Evolutionary conservation across 2,888 invertebrate species (phyloP).

Genomic region (Yponomeuta plumbellus): DNA sequence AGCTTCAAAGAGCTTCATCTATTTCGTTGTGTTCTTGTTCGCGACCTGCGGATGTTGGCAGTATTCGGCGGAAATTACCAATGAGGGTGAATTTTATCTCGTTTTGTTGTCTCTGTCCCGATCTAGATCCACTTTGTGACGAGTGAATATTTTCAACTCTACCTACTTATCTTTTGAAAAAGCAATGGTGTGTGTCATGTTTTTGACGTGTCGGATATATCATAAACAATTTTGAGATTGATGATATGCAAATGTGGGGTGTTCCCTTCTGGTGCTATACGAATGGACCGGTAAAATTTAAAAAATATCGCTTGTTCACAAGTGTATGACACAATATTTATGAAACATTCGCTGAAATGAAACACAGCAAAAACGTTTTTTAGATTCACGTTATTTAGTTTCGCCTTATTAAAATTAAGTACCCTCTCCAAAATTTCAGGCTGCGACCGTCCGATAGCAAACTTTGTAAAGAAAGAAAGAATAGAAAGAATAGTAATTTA

Average conservation of each 20-base stretch:
- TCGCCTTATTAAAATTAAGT: too few relatives aligned
- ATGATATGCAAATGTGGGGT: not conserved
- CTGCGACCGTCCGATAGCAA: too few relatives aligned
- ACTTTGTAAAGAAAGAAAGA: too few relatives aligned
- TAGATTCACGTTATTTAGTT: too few relatives aligned
- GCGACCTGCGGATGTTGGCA: not conserved
- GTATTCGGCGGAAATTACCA: not conserved
- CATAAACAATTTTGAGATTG: not conserved
- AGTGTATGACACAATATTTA: too few relatives aligned
- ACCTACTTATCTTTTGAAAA: not conserved
- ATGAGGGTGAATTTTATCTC: slow-evolving; percentile 3
- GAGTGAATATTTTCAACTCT: not conserved
- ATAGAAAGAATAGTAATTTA: too few relatives aligned
- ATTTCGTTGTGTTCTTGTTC: not conserved
- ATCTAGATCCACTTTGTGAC: not conserved
- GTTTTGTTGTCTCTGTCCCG: not conserved
- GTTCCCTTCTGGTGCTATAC: not conserved
- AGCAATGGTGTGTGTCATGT: not conserved
- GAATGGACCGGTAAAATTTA: not conserved
- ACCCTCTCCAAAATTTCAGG: too few relatives aligned
- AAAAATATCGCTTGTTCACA: too few relatives aligned
- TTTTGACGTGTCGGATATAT: not conserved
- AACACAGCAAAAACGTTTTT: too few relatives aligned
- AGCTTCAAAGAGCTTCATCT: not conserved
- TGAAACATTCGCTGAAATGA: too few relatives aligned